These are phyloP conservation scores for Zaprionus lachaisei DNA, from an alignment of 1,140 invertebrate genomes.

Conservation along the genomic window DNA sequence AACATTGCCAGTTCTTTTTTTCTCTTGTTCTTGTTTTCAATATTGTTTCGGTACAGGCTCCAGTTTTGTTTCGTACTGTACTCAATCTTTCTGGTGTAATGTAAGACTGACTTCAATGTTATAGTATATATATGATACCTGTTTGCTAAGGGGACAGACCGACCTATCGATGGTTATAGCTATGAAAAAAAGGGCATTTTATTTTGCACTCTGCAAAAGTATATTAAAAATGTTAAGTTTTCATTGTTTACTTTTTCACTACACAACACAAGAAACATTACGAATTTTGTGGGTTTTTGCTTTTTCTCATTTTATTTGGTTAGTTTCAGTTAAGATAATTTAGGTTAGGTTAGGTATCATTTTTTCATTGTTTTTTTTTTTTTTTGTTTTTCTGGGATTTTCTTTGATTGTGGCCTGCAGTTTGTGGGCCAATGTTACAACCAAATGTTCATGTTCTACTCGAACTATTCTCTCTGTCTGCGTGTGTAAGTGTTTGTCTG, in stretches of 20 bases:
- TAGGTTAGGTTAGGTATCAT: slow-evolving; percentile 7
- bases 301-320: slow-evolving; percentile 1
- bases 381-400: slow-evolving; percentile 18
- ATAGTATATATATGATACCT: background rate
- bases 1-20: background rate
- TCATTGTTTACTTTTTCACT: slow-evolving; percentile 12
- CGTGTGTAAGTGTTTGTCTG: slow-evolving; percentile 4
- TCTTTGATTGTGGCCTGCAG: slow-evolving; percentile 49
- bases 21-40: background rate
- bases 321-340: slow-evolving; percentile 14
- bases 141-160: background rate
- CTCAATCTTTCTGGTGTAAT: background rate
- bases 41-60: background rate
- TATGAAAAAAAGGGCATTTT: background rate
- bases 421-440: slow-evolving; percentile 45
- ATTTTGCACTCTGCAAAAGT: background rate
- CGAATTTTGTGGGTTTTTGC: slow-evolving; percentile 23
- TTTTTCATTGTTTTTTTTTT: slow-evolving; percentile 8
- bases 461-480: slow-evolving; percentile 27
- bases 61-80: background rate
- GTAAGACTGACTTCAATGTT: no score
- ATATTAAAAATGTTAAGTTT: slow-evolving; percentile 1
- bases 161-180: background rate
- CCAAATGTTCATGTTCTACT: slow-evolving; percentile 52
- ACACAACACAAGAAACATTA: slow-evolving; percentile 47